Conservation (phyloP, 2,888 invertebrate genomes). For the Drosophila eohydei region DNA sequence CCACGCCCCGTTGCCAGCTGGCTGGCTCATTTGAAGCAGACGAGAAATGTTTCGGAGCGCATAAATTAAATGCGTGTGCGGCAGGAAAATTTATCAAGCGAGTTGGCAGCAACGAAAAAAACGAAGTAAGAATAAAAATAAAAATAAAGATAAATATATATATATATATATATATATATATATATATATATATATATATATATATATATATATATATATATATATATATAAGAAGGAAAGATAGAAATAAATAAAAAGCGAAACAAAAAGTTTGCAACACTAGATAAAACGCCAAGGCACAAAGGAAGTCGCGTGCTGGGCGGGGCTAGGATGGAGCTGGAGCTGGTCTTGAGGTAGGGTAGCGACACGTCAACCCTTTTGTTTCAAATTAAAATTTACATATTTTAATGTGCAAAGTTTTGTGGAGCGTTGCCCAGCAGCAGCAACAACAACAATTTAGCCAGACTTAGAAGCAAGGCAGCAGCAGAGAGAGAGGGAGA, state of each 20-base stretch:
- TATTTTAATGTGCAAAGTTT: conserved; percentile 80
- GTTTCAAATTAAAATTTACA: conserved; percentile 80
- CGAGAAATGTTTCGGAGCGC: conserved; percentile 28
- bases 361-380: conserved; percentile 75
- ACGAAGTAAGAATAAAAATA: background rate
- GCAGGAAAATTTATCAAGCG: conserved; percentile 46
- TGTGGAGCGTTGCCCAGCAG: conserved; percentile 49
- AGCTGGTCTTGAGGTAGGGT: conserved; percentile 8
- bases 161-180: background rate
- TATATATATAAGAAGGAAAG: conserved; percentile 6
- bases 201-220: background rate
- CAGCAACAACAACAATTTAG: conserved; percentile 25
- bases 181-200: background rate
- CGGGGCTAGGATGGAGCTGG: background rate
- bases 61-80: conserved; percentile 58
- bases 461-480: conserved; percentile 13
- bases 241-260: conserved; percentile 20
- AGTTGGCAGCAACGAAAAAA: conserved; percentile 35
- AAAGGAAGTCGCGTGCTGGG: conserved; percentile 21
- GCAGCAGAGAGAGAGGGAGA: background rate
- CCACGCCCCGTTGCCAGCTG: conserved; percentile 31
- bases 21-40: conserved; percentile 19
- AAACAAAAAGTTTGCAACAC: conserved; percentile 61
- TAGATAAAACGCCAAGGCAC: conserved; percentile 67
- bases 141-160: background rate